Evolutionary conservation across 2,888 invertebrate genomes (phyloP).

Genomic region (Eilema griseolum): DNA sequence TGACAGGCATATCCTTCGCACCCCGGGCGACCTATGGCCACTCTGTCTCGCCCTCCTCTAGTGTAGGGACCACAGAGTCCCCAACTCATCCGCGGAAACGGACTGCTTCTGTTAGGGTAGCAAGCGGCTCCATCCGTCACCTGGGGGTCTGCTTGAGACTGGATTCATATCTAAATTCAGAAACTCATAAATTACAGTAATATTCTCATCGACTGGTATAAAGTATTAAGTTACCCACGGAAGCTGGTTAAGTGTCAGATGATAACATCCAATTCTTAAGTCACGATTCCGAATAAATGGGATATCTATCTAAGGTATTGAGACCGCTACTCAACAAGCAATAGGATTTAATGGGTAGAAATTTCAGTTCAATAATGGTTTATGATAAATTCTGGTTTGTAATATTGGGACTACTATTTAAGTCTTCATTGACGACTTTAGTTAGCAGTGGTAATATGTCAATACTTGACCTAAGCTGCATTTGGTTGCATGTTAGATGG

Average conservation of each 20-base stretch:
- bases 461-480: background rate
- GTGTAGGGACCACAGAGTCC: too few relatives aligned
- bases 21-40: too few relatives aligned
- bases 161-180: background rate
- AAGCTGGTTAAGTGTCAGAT: conserved; percentile 50
- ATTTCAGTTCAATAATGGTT: conserved; percentile 29
- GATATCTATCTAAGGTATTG: conserved; percentile 48
- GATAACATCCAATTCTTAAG: conserved; percentile 50
- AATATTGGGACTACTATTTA: background rate
- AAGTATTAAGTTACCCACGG: conserved; percentile 40
- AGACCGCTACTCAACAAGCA: conserved; percentile 38
- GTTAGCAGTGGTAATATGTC: too few relatives aligned
- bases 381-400: background rate
- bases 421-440: background rate
- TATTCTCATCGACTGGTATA: conserved; percentile 32
- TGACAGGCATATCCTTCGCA: too few relatives aligned
- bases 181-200: conserved; percentile 1
- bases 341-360: conserved; percentile 35
- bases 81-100: too few relatives aligned
- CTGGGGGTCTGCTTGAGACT: too few relatives aligned
- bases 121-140: too few relatives aligned
- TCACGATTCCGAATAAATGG: conserved; percentile 59
- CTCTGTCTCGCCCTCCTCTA: too few relatives aligned
- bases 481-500: background rate
- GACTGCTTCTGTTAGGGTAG: too few relatives aligned